A percentile compares a stretch with the other conserved stretches of the same genome.
These are phyloP conservation scores for Seriola dumerili DNA, from an alignment of 2,113 vertebrate species.

Conservation along the genomic window DNA sequence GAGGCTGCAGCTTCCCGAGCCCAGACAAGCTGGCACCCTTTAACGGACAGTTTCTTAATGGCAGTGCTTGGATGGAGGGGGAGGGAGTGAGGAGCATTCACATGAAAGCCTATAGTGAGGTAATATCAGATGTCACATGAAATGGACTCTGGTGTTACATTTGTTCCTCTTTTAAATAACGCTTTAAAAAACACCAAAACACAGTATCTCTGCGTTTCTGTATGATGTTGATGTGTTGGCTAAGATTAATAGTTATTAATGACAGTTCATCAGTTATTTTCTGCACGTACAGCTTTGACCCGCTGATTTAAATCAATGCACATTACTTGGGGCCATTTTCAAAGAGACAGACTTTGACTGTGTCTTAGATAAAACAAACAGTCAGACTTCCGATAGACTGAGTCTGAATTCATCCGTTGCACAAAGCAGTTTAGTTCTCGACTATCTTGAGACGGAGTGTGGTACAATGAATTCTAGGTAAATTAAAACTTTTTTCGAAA, in stretches of 20 bases:
- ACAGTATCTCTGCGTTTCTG: too few relatives aligned
- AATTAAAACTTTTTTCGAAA: too few relatives aligned
- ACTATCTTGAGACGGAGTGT: too few relatives aligned
- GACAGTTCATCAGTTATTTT: background rate
- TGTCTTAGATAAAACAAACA: too few relatives aligned
- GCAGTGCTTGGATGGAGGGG: slow-evolving; percentile 67
- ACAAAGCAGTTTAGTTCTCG: too few relatives aligned
- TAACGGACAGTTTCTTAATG: slow-evolving; percentile 79
- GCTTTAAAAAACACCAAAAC: too few relatives aligned
- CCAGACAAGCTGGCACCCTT: slow-evolving; percentile 76
- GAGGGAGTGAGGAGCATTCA: slow-evolving; percentile 61
- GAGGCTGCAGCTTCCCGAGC: slow-evolving; percentile 69
- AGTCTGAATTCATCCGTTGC: too few relatives aligned
- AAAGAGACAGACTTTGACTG: too few relatives aligned
- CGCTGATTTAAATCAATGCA: background rate
- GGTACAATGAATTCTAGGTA: too few relatives aligned
- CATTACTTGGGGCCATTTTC: too few relatives aligned
- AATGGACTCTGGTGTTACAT: background rate
- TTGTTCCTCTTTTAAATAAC: background rate
- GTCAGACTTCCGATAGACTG: too few relatives aligned
- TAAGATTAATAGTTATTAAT: background rate
- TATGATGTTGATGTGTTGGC: too few relatives aligned
- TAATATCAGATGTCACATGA: slow-evolving; percentile 18
- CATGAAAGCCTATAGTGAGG: slow-evolving; percentile 56
- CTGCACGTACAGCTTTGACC: background rate